Percentiles rank a stretch among this genome's conserved stretches.
phyloP scores from a whole-genome alignment of 2,113 vertebrate genomes.

The Maccullochella peelii region DNA sequence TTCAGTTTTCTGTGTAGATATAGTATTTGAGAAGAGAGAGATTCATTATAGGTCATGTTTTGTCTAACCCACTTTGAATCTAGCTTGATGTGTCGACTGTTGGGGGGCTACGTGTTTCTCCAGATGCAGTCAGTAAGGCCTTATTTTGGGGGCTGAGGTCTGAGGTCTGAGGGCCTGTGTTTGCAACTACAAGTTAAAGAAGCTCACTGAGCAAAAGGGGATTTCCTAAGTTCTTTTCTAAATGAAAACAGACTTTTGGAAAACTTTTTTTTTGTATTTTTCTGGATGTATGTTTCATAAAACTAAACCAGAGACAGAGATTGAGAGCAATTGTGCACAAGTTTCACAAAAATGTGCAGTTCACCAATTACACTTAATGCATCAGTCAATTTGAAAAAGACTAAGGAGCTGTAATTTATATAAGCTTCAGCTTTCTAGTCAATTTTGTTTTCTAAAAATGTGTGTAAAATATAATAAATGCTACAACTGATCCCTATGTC shows the following conservation, averaged over 20 bases:
- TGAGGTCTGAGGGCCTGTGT: conserved; percentile 15
- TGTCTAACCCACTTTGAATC: not conserved
- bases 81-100: not conserved
- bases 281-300: conserved; percentile 4
- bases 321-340: not conserved
- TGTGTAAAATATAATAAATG: not conserved
- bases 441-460: not conserved
- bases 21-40: not conserved
- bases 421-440: not conserved
- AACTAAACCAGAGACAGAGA: not conserved
- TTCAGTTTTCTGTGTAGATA: not conserved
- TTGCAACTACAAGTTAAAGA: conserved; percentile 21
- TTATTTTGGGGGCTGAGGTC: conserved; percentile 5
- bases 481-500: not conserved
- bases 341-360: too few relatives aligned
- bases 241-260: conserved; percentile 17
- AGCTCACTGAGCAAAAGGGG: conserved; percentile 17
- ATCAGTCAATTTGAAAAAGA: not conserved
- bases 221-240: conserved; percentile 50
- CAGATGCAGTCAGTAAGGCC: conserved; percentile 1
- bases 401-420: not conserved
- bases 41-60: not conserved
- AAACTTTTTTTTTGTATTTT: not conserved
- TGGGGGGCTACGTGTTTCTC: not conserved
- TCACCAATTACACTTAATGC: too few relatives aligned